phyloP scores from a whole-genome alignment of 2,797 vertebrate genomes.

The Eulemur coronatus region DNA sequence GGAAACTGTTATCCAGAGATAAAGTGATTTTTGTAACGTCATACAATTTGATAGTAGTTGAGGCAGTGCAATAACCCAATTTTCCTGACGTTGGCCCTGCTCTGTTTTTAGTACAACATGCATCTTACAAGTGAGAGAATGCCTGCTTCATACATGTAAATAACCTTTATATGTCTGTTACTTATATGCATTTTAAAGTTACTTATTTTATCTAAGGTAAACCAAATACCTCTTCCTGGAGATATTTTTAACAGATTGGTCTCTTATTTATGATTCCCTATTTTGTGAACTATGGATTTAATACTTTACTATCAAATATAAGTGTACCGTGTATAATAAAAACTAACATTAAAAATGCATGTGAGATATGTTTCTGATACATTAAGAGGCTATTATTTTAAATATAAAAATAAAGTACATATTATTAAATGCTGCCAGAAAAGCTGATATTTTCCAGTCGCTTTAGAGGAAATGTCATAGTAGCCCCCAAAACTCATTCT shows the following conservation, averaged over 20 bases:
- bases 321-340: not conserved
- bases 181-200: not conserved
- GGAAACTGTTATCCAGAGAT: not conserved
- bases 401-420: slow-evolving; percentile 1
- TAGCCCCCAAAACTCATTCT: not conserved
- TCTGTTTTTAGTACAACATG: not conserved
- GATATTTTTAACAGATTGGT: not conserved
- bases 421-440: not conserved
- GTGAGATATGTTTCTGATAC: not conserved
- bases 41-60: not conserved
- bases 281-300: not conserved
- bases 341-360: not conserved
- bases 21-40: not conserved
- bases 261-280: not conserved
- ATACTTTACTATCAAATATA: not conserved
- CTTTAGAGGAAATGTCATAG: not conserved
- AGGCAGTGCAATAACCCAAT: not conserved
- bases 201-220: not conserved
- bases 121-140: not conserved
- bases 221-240: not conserved
- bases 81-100: fast-evolving
- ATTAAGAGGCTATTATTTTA: not conserved
- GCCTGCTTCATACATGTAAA: not conserved
- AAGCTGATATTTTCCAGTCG: not conserved
- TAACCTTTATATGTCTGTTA: not conserved